phyloP scores from a whole-genome alignment of 2,888 invertebrate species.

The Yponomeuta malinellus region DNA sequence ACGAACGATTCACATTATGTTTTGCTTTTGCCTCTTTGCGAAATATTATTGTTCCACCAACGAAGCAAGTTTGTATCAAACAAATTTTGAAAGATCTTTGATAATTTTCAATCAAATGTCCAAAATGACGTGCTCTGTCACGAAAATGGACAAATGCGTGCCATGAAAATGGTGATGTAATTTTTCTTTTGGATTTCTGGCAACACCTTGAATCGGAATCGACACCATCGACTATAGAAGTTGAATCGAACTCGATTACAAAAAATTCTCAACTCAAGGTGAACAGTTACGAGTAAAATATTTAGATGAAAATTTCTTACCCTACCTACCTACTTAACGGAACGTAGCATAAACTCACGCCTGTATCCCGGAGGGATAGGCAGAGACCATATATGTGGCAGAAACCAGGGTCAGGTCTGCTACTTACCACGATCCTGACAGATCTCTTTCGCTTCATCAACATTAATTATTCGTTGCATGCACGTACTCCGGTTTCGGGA shows the following conservation, averaged over 20 bases:
- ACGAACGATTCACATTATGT: conserved; percentile 60
- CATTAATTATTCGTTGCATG: too few relatives aligned
- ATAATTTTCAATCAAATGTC: conserved; percentile 77
- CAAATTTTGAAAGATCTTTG: conserved; percentile 72
- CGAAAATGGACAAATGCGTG: conserved; percentile 70
- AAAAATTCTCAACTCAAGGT: neutral
- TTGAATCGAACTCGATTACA: neutral
- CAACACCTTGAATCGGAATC: conserved; percentile 5
- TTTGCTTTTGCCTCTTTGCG: conserved; percentile 36
- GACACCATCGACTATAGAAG: neutral
- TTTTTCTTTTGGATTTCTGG: conserved; percentile 27
- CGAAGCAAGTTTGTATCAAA: conserved; percentile 74
- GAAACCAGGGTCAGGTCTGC: too few relatives aligned
- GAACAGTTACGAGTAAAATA: too few relatives aligned
- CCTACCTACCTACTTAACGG: too few relatives aligned
- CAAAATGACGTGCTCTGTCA: conserved; percentile 74
- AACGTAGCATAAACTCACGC: too few relatives aligned
- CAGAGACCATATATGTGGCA: too few relatives aligned
- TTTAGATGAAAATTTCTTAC: too few relatives aligned
- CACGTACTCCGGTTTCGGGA: too few relatives aligned
- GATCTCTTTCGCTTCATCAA: too few relatives aligned
- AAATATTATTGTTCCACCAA: conserved; percentile 67
- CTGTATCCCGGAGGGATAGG: too few relatives aligned
- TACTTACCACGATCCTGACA: too few relatives aligned
- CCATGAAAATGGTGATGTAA: conserved; percentile 69